phyloP scores from a whole-genome alignment of 2,797 vertebrate genomes.

The Ambastaia sidthimunki region DNA sequence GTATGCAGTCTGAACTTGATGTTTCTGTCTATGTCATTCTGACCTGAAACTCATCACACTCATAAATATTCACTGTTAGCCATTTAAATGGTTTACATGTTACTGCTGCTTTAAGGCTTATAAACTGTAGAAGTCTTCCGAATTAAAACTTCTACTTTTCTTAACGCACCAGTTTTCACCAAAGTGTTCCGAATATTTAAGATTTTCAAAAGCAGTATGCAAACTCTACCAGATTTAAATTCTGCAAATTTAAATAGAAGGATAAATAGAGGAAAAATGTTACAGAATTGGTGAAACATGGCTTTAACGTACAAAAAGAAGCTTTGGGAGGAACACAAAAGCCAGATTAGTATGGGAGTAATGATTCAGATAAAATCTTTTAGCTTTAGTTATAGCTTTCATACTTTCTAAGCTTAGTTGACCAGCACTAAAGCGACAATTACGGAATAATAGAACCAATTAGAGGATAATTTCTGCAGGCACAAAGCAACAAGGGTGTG shows the following conservation, averaged over 20 bases:
- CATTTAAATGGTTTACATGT: slow-evolving; percentile 56
- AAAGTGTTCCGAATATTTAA: slow-evolving; percentile 44
- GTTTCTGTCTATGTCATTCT: slow-evolving; percentile 22
- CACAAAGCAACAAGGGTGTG: slow-evolving; percentile 22
- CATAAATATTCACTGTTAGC: slow-evolving; percentile 12
- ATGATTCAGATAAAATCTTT: slow-evolving; percentile 20
- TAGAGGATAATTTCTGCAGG: slow-evolving; percentile 38
- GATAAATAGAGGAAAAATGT: slow-evolving; percentile 13
- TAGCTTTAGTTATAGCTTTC: slow-evolving; percentile 18
- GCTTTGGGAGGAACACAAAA: neutral
- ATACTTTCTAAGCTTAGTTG: slow-evolving; percentile 35
- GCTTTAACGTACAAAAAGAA: slow-evolving; percentile 9
- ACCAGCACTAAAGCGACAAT: slow-evolving; percentile 30
- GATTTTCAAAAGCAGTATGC: slow-evolving; percentile 1
- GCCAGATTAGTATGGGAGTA: slow-evolving; percentile 13
- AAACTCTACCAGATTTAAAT: slow-evolving; percentile 15
- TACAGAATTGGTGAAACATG: slow-evolving; percentile 11
- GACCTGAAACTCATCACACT: neutral
- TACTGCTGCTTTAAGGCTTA: slow-evolving; percentile 5
- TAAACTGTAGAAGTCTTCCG: neutral
- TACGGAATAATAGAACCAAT: slow-evolving; percentile 46
- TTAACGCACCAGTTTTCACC: neutral
- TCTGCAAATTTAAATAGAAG: slow-evolving; percentile 19
- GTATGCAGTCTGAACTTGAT: slow-evolving; percentile 28
- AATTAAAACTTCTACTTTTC: neutral